phyloP scores from a whole-genome alignment of 2,888 invertebrate genomes.

The Sepiola atlantica region DNA sequence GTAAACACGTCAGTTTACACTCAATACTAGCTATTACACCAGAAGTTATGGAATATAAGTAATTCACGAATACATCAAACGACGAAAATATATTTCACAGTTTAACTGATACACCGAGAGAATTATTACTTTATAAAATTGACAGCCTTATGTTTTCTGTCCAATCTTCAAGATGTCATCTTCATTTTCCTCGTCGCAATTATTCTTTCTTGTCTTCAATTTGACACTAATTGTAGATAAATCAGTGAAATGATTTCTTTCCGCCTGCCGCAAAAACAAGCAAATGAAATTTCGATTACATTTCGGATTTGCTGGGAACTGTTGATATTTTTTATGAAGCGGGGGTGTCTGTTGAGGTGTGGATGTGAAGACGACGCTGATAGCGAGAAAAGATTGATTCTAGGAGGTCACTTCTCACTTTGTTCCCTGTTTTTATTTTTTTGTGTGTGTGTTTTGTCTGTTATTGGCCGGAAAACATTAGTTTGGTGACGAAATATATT shows the following conservation, averaged over 20 bases:
- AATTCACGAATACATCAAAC: background rate
- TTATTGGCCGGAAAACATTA: slow-evolving; percentile 13
- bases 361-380: background rate
- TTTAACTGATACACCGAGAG: background rate
- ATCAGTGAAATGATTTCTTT: background rate
- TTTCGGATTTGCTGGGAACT: background rate
- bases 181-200: background rate
- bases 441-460: background rate
- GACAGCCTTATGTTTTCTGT: background rate
- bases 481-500: background rate
- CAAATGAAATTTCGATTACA: slow-evolving; percentile 32
- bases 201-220: background rate
- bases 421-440: background rate
- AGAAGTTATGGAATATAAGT: background rate
- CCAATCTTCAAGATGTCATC: background rate
- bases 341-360: no score
- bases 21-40: background rate
- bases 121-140: background rate
- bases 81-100: background rate
- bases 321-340: background rate
- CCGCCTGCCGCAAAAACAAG: background rate
- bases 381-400: background rate
- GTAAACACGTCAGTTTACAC: no score
- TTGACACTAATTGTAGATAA: slow-evolving; percentile 13
- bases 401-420: background rate